These are phyloP conservation scores for Gryllus bimaculatus DNA, from an alignment of 1,140 invertebrate species.

Conservation along the genomic window DNA sequence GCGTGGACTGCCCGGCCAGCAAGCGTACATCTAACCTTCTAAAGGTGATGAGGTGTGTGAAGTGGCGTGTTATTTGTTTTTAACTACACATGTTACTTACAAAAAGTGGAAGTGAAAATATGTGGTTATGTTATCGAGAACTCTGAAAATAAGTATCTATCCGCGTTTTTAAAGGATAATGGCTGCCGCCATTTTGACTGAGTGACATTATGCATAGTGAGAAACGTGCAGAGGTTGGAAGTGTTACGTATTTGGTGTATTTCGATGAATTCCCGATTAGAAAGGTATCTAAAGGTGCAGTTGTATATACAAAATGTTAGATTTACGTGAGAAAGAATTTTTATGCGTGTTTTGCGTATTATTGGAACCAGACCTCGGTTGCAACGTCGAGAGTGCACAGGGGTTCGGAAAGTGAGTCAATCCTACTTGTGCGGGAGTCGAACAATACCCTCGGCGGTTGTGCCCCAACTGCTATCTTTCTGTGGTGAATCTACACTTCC, in stretches of 20 bases:
- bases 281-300: neutral
- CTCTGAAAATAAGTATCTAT: neutral
- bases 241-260: neutral
- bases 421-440: conserved; percentile 29
- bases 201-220: conserved; percentile 13
- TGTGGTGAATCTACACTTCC: conserved; percentile 27
- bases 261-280: neutral
- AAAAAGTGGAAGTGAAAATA: neutral
- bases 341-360: conserved; percentile 23
- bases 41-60: neutral
- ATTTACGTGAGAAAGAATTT: neutral
- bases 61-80: neutral
- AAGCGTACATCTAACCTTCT: neutral
- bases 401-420: conserved; percentile 29
- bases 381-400: conserved; percentile 23
- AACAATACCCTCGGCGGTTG: conserved; percentile 30
- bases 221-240: conserved; percentile 7
- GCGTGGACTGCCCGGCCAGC: neutral
- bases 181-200: conserved; percentile 15
- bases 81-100: neutral
- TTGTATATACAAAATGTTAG: neutral
- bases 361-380: conserved; percentile 17
- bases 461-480: conserved; percentile 28
- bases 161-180: neutral
- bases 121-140: neutral